Evolutionary conservation across 92 coral and sea anemone genomes (phyloP), one percentile per base, ranked within the genome.

Genomic region (Diadumene lineata): DNA sequence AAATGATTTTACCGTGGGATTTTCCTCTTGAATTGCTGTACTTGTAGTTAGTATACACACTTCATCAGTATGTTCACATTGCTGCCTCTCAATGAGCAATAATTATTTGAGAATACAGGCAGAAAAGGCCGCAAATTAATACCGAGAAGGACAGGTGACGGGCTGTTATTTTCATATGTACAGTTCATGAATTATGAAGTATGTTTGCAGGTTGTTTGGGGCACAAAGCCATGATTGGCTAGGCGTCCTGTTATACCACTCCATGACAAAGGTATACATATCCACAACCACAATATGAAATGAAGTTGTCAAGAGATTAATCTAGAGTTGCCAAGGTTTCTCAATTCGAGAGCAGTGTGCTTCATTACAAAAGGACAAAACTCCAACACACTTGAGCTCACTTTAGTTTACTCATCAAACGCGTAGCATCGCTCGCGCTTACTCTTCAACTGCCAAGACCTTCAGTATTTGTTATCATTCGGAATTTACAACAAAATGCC

Each of bases 221-320:
- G 72, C 63, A 38, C 72, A 31, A 66, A 51, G 50, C 44, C 78
- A 56, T 74, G 93, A 91, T 91, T 91, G 97, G 97, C 60, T 48
- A 31, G 17, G 21, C 48, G 63, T 60, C 56, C 80, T 79, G 87
- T 88, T 89, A 88, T 91, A 92, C 89, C 81, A 91, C 63, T 88
- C 81, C 68, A 88, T 72, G 79, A 91, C 92, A 91, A 91, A 88
- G 93, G 88, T 66, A 84, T 79, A 74, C 79, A 83, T 88, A 82
- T 85, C 85, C 82, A 63, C 78, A 81, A 83, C 89, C 84, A 85
- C 84, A 85, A 91, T 68, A 78, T 74, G 93, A 88, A 82, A 89
- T 84, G 82, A 82, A 88, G 88, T 88, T 87, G 97, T 91, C 88
- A 91, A 88, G 85, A 84, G 89, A 91, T 91, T 91, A 88, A 86